phyloP scores from a whole-genome alignment of 2,113 vertebrate species.

The Neoarius graeffei region DNA sequence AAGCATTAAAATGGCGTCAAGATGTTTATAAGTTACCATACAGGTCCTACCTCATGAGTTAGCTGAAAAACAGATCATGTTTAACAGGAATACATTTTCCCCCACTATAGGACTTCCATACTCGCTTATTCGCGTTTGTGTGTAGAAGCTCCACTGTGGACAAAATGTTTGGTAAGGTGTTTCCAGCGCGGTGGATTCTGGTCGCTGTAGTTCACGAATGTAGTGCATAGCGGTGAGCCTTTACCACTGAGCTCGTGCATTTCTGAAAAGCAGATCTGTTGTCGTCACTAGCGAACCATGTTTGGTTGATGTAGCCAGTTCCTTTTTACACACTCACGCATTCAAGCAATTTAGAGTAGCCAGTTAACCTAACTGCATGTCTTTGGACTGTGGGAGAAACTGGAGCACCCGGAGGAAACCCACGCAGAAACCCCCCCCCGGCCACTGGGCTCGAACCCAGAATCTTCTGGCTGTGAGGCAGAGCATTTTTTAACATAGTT shows the following conservation, averaged over 20 bases:
- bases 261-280: background rate
- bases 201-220: slow-evolving; percentile 63
- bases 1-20: background rate
- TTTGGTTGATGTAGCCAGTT: too few relatives aligned
- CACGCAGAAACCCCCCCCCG: too few relatives aligned
- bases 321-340: too few relatives aligned
- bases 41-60: slow-evolving; percentile 39
- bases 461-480: too few relatives aligned
- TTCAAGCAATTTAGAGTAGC: too few relatives aligned
- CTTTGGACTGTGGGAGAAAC: too few relatives aligned
- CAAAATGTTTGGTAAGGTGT: slow-evolving; percentile 26
- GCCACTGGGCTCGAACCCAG: too few relatives aligned
- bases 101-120: slow-evolving; percentile 14
- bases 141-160: background rate
- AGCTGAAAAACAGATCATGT: background rate
- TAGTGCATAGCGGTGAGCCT: too few relatives aligned
- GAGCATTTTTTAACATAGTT: too few relatives aligned
- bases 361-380: too few relatives aligned
- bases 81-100: background rate
- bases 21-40: slow-evolving; percentile 14
- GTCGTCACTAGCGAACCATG: too few relatives aligned
- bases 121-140: background rate
- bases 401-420: too few relatives aligned
- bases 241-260: background rate
- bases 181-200: slow-evolving; percentile 65